phyloP scores from a whole-genome alignment of 2,797 vertebrate genomes.

The Phataginus tricuspis region DNA sequence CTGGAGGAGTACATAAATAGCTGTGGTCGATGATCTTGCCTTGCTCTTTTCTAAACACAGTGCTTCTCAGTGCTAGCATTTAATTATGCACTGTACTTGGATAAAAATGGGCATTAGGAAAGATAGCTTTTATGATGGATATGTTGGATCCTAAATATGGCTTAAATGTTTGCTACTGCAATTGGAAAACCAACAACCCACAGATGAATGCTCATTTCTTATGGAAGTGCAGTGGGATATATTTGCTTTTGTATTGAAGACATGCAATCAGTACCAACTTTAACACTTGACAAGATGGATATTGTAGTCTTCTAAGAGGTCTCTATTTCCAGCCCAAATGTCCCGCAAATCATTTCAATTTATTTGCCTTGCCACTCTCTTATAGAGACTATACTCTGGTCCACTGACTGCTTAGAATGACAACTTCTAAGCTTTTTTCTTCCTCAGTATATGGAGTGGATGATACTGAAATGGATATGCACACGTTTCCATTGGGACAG shows the following conservation, averaged over 20 bases:
- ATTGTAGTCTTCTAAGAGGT: background rate
- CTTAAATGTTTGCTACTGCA: constrained; percentile 53
- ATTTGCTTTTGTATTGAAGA: constrained; percentile 68
- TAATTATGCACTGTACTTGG: constrained; percentile 73
- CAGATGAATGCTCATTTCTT: constrained; percentile 69
- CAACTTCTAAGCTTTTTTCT: background rate
- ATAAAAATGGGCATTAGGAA: constrained; percentile 75
- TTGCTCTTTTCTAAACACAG: constrained; percentile 74
- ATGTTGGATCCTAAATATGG: constrained; percentile 64
- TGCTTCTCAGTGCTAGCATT: constrained; percentile 58
- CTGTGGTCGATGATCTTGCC: constrained; percentile 70
- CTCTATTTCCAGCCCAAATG: constrained; percentile 45
- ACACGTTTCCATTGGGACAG: background rate
- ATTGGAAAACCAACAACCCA: constrained; percentile 58
- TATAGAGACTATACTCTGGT: background rate
- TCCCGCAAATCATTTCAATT: background rate
- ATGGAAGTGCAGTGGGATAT: constrained; percentile 29
- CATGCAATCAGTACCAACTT: constrained; percentile 35
- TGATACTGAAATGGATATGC: background rate
- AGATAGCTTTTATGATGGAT: constrained; percentile 73
- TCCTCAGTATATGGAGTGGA: background rate
- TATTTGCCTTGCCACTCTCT: background rate
- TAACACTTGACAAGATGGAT: constrained; percentile 21
- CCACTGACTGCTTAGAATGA: background rate
- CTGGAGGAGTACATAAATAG: constrained; percentile 73